Evolutionary conservation across 2,888 invertebrate genomes (phyloP).

Genomic region (Leucoptera coffeella): DNA sequence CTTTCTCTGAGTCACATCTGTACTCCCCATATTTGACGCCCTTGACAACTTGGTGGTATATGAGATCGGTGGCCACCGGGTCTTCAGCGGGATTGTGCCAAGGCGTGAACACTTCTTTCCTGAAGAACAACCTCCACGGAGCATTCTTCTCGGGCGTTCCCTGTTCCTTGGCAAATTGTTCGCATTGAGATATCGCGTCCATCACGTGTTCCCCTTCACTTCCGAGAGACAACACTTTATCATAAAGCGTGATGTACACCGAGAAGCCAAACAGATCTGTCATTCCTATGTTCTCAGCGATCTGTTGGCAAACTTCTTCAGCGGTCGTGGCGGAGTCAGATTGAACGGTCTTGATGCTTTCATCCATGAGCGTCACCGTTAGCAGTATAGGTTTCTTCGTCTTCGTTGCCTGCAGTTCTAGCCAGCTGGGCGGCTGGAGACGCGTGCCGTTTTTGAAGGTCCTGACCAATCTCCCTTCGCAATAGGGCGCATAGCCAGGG

Average conservation of each 20-base stretch:
- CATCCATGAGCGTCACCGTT: conserved; percentile 85
- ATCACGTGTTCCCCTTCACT: conserved; percentile 87
- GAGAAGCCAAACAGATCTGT: conserved; percentile 88
- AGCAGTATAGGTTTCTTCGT: conserved; percentile 78
- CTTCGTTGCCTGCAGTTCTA: conserved; percentile 81
- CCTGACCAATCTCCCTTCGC: conserved; percentile 75
- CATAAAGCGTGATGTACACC: conserved; percentile 81
- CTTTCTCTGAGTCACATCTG: conserved; percentile 74
- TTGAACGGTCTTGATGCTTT: conserved; percentile 69
- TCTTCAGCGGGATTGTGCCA: conserved; percentile 89
- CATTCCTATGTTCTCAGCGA: conserved; percentile 70
- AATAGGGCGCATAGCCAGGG: conserved; percentile 82
- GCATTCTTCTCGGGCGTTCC: conserved; percentile 78
- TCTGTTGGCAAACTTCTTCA: conserved; percentile 75
- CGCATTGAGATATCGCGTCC: conserved; percentile 95
- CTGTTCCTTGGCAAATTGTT: conserved; percentile 89
- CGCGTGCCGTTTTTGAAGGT: conserved; percentile 84
- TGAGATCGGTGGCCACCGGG: conserved; percentile 75
- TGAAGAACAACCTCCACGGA: conserved; percentile 81
- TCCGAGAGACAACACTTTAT: conserved; percentile 85
- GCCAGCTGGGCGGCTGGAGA: conserved; percentile 88
- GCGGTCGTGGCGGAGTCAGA: conserved; percentile 91
- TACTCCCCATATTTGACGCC: conserved; percentile 93
- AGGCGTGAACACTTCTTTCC: conserved; percentile 85
- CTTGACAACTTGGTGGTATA: conserved; percentile 81